Evolutionary conservation across 2,113 vertebrate genomes (phyloP).

Genomic region (Austrofundulus limnaeus): DNA sequence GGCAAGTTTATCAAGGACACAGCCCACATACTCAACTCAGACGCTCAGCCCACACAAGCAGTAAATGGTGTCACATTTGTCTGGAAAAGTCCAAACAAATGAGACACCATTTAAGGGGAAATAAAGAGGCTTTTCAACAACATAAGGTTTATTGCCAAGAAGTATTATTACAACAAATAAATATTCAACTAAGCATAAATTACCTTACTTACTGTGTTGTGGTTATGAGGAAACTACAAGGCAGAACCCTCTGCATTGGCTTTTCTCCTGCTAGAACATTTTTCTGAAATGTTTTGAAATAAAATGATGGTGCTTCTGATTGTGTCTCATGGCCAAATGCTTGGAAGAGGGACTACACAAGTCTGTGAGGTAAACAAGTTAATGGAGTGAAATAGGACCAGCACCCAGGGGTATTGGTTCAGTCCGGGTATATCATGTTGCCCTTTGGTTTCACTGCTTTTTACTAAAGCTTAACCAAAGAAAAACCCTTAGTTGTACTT

Average conservation of each 20-base stretch:
- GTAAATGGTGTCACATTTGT: too few relatives aligned
- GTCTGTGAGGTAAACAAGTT: constrained; percentile 43
- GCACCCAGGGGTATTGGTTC: constrained; percentile 15
- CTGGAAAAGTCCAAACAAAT: too few relatives aligned
- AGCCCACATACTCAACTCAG: too few relatives aligned
- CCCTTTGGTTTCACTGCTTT: constrained; percentile 23
- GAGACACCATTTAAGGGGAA: too few relatives aligned
- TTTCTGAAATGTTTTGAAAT: not conserved
- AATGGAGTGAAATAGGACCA: constrained; percentile 33
- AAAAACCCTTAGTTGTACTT: not conserved
- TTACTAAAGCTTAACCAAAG: constrained; percentile 1
- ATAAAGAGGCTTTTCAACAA: too few relatives aligned
- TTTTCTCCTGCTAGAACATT: not conserved
- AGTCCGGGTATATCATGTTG: constrained; percentile 12
- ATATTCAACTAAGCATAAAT: not conserved
- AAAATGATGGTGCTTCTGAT: not conserved
- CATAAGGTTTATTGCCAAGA: too few relatives aligned
- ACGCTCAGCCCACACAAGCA: too few relatives aligned
- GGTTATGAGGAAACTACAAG: not conserved
- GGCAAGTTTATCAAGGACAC: too few relatives aligned
- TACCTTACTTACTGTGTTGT: not conserved
- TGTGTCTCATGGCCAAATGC: constrained; percentile 21
- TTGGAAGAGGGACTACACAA: constrained; percentile 20
- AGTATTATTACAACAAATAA: too few relatives aligned
- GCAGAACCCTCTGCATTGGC: not conserved